Evolutionary conservation across 2,797 vertebrate genomes (phyloP).

Genomic region (Pangasius larnaudii): DNA sequence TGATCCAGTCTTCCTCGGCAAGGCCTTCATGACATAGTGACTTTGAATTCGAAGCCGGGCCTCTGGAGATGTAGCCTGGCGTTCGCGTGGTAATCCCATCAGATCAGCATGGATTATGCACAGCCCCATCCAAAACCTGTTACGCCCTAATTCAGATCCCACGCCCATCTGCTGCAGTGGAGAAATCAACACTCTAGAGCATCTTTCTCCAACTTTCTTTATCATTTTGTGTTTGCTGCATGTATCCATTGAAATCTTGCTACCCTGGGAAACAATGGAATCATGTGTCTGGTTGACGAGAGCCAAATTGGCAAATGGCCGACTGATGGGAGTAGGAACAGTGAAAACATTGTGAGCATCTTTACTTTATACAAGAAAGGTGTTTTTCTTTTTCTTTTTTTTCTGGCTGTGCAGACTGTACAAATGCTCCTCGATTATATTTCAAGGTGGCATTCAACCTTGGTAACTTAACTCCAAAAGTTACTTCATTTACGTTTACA

Average conservation of each 20-base stretch:
- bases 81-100: slow-evolving; percentile 78
- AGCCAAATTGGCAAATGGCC: slow-evolving; percentile 8
- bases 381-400: background rate
- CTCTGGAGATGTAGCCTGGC: slow-evolving; percentile 66
- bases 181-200: slow-evolving; percentile 16
- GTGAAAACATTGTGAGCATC: slow-evolving; percentile 19
- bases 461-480: background rate
- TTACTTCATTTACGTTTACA: background rate
- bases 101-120: slow-evolving; percentile 79
- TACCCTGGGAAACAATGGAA: slow-evolving; percentile 7
- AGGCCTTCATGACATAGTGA: slow-evolving; percentile 35
- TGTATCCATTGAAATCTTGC: background rate
- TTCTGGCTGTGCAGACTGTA: background rate
- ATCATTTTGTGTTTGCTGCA: background rate
- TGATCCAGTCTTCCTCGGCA: slow-evolving; percentile 30
- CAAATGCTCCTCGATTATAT: background rate
- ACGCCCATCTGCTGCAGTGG: slow-evolving; percentile 27
- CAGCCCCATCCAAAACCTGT: slow-evolving; percentile 73
- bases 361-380: background rate
- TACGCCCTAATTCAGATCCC: slow-evolving; percentile 67
- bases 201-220: slow-evolving; percentile 11
- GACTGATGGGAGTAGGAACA: slow-evolving; percentile 8
- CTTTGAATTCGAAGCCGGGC: slow-evolving; percentile 40
- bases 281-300: slow-evolving; percentile 13
- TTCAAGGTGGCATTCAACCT: background rate